A percentile compares a stretch with the other conserved stretches of the same genome.
phyloP scores from a whole-genome alignment of 92 coral and sea anemone genomes.

The Diadumene lineata region DNA sequence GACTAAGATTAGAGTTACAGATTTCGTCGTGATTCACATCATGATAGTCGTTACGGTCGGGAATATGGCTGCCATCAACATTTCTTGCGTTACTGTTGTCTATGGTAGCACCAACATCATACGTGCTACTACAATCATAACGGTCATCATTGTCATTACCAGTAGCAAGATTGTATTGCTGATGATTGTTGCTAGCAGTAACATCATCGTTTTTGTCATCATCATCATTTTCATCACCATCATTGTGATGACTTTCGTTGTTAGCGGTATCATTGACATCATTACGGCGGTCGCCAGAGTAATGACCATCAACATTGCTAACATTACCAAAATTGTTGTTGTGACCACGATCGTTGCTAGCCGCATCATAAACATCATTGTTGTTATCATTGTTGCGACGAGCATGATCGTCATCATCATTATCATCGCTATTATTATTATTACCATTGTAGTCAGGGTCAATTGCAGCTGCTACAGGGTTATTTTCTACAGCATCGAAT shows the following conservation, averaged over 20 bases:
- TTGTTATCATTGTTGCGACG: not conserved
- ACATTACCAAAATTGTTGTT: not conserved
- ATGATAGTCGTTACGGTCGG: too few relatives aligned
- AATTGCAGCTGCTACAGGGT: not conserved
- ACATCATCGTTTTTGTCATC: not conserved
- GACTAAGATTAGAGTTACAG: too few relatives aligned
- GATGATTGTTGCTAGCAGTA: not conserved
- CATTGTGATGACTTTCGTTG: not conserved
- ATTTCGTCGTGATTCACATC: too few relatives aligned
- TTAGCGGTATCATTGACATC: not conserved
- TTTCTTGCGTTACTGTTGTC: too few relatives aligned
- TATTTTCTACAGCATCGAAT: not conserved
- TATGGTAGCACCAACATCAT: not conserved
- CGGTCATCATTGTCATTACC: not conserved
- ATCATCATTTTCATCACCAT: not conserved
- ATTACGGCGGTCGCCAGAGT: not conserved
- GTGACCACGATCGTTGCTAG: not conserved
- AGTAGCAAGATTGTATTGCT: not conserved
- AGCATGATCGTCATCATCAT: not conserved
- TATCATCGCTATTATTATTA: not conserved
- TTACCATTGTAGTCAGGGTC: not conserved
- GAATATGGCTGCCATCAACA: too few relatives aligned
- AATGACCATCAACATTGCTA: not conserved
- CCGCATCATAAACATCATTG: not conserved
- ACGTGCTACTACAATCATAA: not conserved